Conservation (phyloP, 2,797 vertebrate genomes). For the Pelodytes ibericus region DNA sequence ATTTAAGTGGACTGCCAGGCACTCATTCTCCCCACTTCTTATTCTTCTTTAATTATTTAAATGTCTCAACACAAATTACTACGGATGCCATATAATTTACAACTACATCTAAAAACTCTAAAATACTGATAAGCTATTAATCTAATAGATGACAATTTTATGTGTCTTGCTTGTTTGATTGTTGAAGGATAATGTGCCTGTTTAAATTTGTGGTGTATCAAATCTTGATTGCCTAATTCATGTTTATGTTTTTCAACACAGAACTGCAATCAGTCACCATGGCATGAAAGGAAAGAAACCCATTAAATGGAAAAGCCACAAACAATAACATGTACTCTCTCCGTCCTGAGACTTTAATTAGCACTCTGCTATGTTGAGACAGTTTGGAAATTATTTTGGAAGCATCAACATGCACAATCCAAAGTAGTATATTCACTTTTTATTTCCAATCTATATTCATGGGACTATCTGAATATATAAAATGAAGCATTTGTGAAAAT, state of each 20-base stretch:
- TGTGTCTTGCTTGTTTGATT: conserved; percentile 3
- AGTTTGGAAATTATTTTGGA: no score
- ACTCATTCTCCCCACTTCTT: no score
- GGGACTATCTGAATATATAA: no score
- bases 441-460: no score
- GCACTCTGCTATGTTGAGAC: no score
- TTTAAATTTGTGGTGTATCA: conserved; percentile 12
- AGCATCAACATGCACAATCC: no score
- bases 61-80: neutral
- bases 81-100: neutral
- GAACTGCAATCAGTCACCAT: neutral
- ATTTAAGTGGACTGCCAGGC: no score
- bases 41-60: no score
- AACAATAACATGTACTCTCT: neutral
- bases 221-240: conserved; percentile 17
- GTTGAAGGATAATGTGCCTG: conserved; percentile 14
- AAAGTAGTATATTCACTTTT: no score
- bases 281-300: neutral
- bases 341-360: no score
- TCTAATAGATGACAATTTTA: neutral
- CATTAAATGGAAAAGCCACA: neutral
- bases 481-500: no score
- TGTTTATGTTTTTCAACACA: conserved; percentile 9
- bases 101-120: neutral
- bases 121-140: neutral